Evolutionary conservation across 2,888 invertebrate species (phyloP).

Genomic region (Terebella lapidaria): DNA sequence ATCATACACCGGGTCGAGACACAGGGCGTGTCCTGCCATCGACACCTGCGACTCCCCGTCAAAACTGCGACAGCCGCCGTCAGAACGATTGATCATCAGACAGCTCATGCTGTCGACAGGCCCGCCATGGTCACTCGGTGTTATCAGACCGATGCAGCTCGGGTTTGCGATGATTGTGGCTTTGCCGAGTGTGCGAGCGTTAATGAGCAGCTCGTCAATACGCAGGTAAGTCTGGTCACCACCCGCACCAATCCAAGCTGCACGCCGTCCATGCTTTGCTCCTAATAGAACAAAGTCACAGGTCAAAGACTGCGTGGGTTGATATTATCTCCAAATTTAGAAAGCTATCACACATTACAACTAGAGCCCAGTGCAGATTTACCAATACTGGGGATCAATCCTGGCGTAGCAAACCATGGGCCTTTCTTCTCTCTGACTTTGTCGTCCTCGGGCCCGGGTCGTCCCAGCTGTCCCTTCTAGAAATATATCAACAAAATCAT

Average conservation of each 20-base stretch:
- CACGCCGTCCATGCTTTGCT: slow-evolving; percentile 77
- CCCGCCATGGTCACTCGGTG: slow-evolving; percentile 73
- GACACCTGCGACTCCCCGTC: slow-evolving; percentile 77
- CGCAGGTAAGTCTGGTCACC: slow-evolving; percentile 93
- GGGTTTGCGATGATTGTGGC: slow-evolving; percentile 85
- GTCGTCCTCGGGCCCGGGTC: slow-evolving; percentile 49
- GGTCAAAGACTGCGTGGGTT: no score
- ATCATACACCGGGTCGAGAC: slow-evolving; percentile 87
- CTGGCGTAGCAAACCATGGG: slow-evolving; percentile 64
- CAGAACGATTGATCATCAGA: slow-evolving; percentile 80
- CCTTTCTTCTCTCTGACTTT: slow-evolving; percentile 54
- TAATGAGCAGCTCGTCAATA: slow-evolving; percentile 87
- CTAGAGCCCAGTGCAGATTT: slow-evolving; percentile 12
- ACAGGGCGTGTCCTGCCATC: slow-evolving; percentile 73
- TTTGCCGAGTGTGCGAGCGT: slow-evolving; percentile 78
- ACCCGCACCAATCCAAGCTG: slow-evolving; percentile 90
- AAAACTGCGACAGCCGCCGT: slow-evolving; percentile 78
- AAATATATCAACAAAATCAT: slow-evolving; percentile 1
- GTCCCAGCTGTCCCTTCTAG: slow-evolving; percentile 55
- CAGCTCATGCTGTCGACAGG: slow-evolving; percentile 83
- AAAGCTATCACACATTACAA: neutral
- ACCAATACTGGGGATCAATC: slow-evolving; percentile 75
- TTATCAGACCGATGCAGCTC: slow-evolving; percentile 75
- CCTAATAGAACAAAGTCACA: slow-evolving; percentile 27
- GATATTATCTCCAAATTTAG: neutral